Evolutionary conservation across 2,888 invertebrate species (phyloP).

Genomic region (Macrosoma leucophasiata): DNA sequence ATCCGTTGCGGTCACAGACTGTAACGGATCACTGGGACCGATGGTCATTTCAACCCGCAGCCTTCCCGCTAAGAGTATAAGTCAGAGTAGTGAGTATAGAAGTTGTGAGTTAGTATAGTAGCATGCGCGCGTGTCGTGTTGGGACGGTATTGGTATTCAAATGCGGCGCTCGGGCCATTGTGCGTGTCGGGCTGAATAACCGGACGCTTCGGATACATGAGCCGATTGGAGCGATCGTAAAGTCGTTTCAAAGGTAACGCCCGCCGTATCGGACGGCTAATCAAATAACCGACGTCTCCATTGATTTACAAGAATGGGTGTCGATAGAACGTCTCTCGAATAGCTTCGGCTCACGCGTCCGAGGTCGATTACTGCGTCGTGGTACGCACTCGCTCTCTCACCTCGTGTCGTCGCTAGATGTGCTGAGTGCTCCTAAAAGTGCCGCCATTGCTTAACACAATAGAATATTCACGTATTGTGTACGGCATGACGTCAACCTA

Average conservation of each 20-base stretch:
- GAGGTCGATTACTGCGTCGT: too few relatives aligned
- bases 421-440: slow-evolving; percentile 73
- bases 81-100: slow-evolving; percentile 71
- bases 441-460: slow-evolving; percentile 53
- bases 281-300: slow-evolving; percentile 4
- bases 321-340: too few relatives aligned
- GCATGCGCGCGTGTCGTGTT: slow-evolving; percentile 75
- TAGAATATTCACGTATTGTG: slow-evolving; percentile 33
- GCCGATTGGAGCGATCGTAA: slow-evolving; percentile 6
- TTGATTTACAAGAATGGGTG: slow-evolving; percentile 10
- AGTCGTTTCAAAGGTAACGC: slow-evolving; percentile 6
- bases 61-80: slow-evolving; percentile 68
- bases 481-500: slow-evolving; percentile 55
- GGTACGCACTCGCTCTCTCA: slow-evolving; percentile 73
- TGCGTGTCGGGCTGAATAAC: slow-evolving; percentile 50
- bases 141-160: slow-evolving; percentile 83
- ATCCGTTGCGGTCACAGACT: slow-evolving; percentile 47
- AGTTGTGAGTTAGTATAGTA: slow-evolving; percentile 68
- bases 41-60: slow-evolving; percentile 54
- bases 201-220: slow-evolving; percentile 22
- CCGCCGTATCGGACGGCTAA: background rate
- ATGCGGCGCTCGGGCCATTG: slow-evolving; percentile 77
- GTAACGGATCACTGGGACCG: slow-evolving; percentile 59
- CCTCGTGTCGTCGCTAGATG: slow-evolving; percentile 71
- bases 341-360: slow-evolving; percentile 17